Conservation (phyloP, 2,888 invertebrate species). For the Iselma pallidipennis region DNA sequence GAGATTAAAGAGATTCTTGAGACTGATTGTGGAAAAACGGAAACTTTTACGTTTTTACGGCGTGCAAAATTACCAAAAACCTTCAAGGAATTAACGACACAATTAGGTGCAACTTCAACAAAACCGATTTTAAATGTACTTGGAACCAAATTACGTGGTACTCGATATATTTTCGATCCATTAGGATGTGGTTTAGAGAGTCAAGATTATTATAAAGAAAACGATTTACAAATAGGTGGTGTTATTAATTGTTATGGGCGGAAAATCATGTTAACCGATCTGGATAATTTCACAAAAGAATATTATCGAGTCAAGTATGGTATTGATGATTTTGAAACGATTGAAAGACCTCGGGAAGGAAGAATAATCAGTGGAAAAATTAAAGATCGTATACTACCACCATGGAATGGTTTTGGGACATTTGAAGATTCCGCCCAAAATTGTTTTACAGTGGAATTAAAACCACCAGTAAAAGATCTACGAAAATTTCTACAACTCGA, state of each 20-base stretch:
- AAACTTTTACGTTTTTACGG: conserved; percentile 73
- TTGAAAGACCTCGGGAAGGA: conserved; percentile 57
- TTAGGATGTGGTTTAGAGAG: conserved; percentile 59
- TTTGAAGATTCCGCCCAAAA: conserved; percentile 90
- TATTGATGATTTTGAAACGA: conserved; percentile 67
- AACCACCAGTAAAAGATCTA: conserved; percentile 76
- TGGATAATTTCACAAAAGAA: conserved; percentile 83
- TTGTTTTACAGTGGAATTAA: conserved; percentile 79
- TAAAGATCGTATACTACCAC: conserved; percentile 66
- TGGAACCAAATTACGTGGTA: conserved; percentile 59
- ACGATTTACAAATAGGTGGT: conserved; percentile 81
- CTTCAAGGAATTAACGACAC: conserved; percentile 48
- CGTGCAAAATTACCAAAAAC: conserved; percentile 80
- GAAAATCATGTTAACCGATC: conserved; percentile 77
- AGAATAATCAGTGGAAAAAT: conserved; percentile 45
- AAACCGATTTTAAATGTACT: conserved; percentile 67
- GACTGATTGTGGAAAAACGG: conserved; percentile 71
- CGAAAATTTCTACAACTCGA: conserved; percentile 81
- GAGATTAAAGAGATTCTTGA: conserved; percentile 79
- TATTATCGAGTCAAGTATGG: conserved; percentile 68
- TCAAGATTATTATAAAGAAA: conserved; percentile 64
- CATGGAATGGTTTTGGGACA: conserved; percentile 89
- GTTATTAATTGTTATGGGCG: conserved; percentile 82
- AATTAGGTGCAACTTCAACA: conserved; percentile 58
- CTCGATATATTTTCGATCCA: conserved; percentile 64